Evolutionary conservation across 2,888 invertebrate species (phyloP).

Genomic region (Anoplius nigerrimus): DNA sequence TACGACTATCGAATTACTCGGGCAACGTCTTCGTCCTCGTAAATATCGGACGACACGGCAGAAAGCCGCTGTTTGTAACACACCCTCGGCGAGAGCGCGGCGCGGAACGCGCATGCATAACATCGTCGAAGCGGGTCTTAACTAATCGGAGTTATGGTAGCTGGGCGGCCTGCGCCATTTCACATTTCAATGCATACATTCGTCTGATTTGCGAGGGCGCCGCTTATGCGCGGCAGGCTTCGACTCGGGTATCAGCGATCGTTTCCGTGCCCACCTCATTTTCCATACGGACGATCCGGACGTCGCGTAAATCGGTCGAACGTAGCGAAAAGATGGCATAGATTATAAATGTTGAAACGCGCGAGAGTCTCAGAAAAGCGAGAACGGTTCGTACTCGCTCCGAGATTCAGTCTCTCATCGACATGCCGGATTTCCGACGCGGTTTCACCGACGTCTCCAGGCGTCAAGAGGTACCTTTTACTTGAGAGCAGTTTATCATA

Average conservation of each 20-base stretch:
- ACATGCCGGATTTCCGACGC: no score
- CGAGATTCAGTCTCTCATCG: no score
- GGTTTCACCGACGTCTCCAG: no score
- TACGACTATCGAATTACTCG: conserved; percentile 44
- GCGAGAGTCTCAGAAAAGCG: no score
- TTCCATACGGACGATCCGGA: no score
- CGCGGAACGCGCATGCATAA: conserved; percentile 50
- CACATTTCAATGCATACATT: conserved; percentile 59
- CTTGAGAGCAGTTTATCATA: no score
- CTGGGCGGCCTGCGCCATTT: conserved; percentile 53
- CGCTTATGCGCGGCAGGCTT: conserved; percentile 40
- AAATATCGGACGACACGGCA: conserved; percentile 49
- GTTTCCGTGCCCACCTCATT: no score
- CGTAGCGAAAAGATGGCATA: no score
- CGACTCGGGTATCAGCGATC: conserved; percentile 12
- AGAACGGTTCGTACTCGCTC: no score
- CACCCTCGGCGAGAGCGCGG: conserved; percentile 16
- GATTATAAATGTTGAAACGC: no score
- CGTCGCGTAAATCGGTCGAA: no score
- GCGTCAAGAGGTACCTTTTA: no score
- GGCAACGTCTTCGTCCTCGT: conserved; percentile 45
- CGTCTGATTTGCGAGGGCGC: conserved; percentile 58
- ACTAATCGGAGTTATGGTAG: conserved; percentile 62
- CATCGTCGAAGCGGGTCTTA: conserved; percentile 59
- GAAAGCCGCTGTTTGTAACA: conserved; percentile 39